Base-by-base conservation (phyloP, 2,113 vertebrate genomes). In the Diadophis punctatus region DNA sequence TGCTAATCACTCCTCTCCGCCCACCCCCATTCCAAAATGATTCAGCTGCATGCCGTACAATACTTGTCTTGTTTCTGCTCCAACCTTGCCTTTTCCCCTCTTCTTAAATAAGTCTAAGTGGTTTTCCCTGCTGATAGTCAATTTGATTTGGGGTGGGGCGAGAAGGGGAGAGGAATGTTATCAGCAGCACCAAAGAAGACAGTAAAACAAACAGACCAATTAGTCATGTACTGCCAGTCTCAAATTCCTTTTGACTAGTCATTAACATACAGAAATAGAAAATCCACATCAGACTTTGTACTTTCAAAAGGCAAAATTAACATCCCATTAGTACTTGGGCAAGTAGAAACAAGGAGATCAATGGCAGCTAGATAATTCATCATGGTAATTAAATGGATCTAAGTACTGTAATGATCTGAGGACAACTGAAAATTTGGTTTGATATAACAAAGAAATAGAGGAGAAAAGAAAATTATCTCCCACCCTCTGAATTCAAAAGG, bases 261-360 rank as follows among this genome's bases (percentile, higher is more conserved):
- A 96, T 96, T 97, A 96, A 91, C 88, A 63, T 74, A 96, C 93
- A 93, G 93, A 95, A 97, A 96, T 92, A 91, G 95, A 96, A 91
- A 95, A 94, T 90, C 87, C 27, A 1, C 93, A 95, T 96, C 93
- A 96, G 96, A 94, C 88, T 93, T 92, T 34, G 84, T 88, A 94
- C 92, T 97, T 93, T 94, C 92, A 93, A 94, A 96, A 97, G 90
- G 87, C 91, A 96, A 87, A 96, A 92, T 94, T 93, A 97, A 95
- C 34, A 94, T 90, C 51, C 88, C 93, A 8, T 96, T 96, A 97
- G 94, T 94, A 95, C 87, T 95, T 90, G 93, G 95, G 86, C 52
- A 91, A 95, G 95, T 94, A 93, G 96, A 95, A 96, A 96, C 92
- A 95, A 94, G 92, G 91, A 95, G 93, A 93, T 95, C 93, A 96